Evolutionary conservation across 2,888 invertebrate species (phyloP), one percentile per base, ranked within the genome.

Genomic region (Cryptosula pallasiana): DNA sequence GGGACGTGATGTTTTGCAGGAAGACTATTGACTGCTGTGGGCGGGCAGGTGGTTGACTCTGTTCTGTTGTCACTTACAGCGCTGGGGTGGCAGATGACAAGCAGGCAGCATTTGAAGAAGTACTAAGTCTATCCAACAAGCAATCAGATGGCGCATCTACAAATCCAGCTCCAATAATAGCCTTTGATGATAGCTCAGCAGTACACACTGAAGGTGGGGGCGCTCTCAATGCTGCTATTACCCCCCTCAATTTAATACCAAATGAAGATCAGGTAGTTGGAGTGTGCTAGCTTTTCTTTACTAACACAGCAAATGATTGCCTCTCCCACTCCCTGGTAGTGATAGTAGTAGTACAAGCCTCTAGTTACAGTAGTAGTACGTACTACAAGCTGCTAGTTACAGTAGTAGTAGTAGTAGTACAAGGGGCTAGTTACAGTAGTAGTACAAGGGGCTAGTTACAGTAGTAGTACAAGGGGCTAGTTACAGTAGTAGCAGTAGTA

Each of bases 151-250:
- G 16, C 9, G 29, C 32, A 63, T 27, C 63, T 27, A 34, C 63
- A 2, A 63, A 32, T 32, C 32, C 63, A 32, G 27, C 63, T 25
- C 63, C 63, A 29, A 32, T 63, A 5, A 63, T 25, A 63, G 63
- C 63, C 34, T 63, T 63, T 63, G 63, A 63, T 63, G 63, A 63
- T 25, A 63, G 32, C 32, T 13, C 63, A 32, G 63, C 63, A 25
- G 55, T 25, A n/a, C 63, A 63, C 20, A 63, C 63, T 63, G 63
- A 63, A 63, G 63, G 63, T 63, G 63, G 63, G 63, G 63, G 32
- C 63, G 34, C 63, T 27, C 25, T 32, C 29, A 27, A 32, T 63
- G 13, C 63, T 63, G 63, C 63, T 63, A 63, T 29, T 63, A 63
- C 63, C 32, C 27, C 63, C 63, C 63, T 16, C 27, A 63, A 3